phyloP scores from a whole-genome alignment of 2,113 vertebrate genomes.

The Micronisus gabar region DNA sequence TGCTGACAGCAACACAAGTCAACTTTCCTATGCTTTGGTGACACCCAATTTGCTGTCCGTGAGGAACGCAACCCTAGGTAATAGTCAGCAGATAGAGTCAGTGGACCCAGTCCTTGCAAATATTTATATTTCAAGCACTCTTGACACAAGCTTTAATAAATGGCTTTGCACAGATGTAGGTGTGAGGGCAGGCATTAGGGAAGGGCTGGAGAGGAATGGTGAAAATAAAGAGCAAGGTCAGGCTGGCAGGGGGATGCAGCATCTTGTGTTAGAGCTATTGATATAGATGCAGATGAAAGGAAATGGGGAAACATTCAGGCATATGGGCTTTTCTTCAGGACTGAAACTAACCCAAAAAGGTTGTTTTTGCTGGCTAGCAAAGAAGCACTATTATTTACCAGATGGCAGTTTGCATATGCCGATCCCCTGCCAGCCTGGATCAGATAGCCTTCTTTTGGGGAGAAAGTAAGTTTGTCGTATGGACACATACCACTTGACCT shows the following conservation, averaged over 20 bases:
- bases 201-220: not conserved
- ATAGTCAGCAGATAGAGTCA: not conserved
- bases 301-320: fast-evolving
- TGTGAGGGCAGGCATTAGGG: not conserved
- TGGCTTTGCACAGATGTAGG: not conserved
- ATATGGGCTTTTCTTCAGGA: not conserved
- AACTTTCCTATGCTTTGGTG: not conserved
- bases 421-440: not conserved
- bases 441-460: not conserved
- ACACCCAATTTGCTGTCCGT: not conserved
- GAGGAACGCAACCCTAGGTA: not conserved
- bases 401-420: not conserved
- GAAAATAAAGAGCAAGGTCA: not conserved
- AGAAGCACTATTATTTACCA: not conserved
- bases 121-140: not conserved
- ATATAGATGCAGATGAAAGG: not conserved
- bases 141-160: not conserved
- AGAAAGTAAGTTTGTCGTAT: not conserved
- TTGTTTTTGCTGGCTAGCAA: not conserved
- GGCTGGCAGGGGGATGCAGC: not conserved
- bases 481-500: not conserved
- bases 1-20: not conserved
- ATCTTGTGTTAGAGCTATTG: not conserved
- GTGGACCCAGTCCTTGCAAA: not conserved
- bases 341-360: not conserved